Conservation (phyloP, 2,113 vertebrate genomes). For the Dipodomys ordii region DNA sequence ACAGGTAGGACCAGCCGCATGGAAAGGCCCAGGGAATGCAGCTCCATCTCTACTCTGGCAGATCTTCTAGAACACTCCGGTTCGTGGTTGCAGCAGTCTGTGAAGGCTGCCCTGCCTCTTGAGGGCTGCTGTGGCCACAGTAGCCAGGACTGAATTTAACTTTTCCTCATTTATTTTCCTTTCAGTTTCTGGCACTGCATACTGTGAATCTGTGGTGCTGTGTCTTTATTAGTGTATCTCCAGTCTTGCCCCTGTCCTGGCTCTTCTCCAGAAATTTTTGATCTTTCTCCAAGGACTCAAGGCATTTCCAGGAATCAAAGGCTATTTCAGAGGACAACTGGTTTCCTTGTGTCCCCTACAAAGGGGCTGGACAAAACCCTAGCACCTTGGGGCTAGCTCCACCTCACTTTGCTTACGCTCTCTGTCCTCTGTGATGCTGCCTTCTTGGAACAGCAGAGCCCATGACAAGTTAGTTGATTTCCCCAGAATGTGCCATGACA, state of each 20-base stretch:
- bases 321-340: slow-evolving; percentile 67
- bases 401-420: slow-evolving; percentile 46
- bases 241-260: slow-evolving; percentile 26
- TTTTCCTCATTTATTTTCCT: slow-evolving; percentile 43
- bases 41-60: not conserved
- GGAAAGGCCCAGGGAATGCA: not conserved
- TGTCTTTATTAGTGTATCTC: slow-evolving; percentile 34
- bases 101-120: not conserved
- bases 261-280: slow-evolving; percentile 64
- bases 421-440: not conserved
- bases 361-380: slow-evolving; percentile 50
- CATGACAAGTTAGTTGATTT: slow-evolving; percentile 75
- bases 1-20: not conserved
- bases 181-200: slow-evolving; percentile 51
- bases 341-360: slow-evolving; percentile 31
- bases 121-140: not conserved
- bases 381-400: not conserved
- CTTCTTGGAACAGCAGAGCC: slow-evolving; percentile 55
- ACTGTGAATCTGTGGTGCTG: not conserved
- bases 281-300: slow-evolving; percentile 29
- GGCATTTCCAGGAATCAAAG: slow-evolving; percentile 62
- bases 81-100: not conserved
- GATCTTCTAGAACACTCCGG: not conserved
- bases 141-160: slow-evolving; percentile 1
- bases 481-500: slow-evolving; percentile 61